These are phyloP conservation scores for Drosophila meridionalis DNA, from an alignment of 2,888 invertebrate genomes.

Conservation along the genomic window DNA sequence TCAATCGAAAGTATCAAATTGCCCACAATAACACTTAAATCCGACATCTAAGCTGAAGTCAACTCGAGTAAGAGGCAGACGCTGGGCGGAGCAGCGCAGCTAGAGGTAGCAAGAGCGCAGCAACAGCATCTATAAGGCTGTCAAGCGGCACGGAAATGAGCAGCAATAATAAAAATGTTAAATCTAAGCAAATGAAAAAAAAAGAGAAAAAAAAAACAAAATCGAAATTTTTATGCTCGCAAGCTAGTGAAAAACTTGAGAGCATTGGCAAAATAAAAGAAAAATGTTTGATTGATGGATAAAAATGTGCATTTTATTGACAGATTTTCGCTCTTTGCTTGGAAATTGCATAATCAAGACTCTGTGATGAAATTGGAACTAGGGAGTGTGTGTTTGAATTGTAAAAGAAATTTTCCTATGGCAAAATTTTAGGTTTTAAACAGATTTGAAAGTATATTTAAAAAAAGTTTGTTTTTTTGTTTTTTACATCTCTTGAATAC, in stretches of 20 bases:
- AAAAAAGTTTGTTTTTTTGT: no score
- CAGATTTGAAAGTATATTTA: no score
- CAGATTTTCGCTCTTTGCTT: conserved; percentile 17
- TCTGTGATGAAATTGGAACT: neutral
- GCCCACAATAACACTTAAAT: conserved; percentile 83
- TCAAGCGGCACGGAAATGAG: conserved; percentile 60
- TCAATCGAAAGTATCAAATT: conserved; percentile 83
- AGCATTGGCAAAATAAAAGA: conserved; percentile 15
- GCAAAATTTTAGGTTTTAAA: no score
- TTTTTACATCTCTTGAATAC: no score
- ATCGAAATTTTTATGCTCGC: conserved; percentile 12
- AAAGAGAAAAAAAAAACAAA: neutral
- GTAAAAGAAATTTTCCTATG: neutral
- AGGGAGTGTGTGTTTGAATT: neutral
- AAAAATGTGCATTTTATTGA: conserved; percentile 36
- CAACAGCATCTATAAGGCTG: conserved; percentile 21
- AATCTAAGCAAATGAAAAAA: conserved; percentile 24
- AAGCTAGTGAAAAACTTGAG: conserved; percentile 20
- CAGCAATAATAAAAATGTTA: conserved; percentile 69
- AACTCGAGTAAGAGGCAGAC: conserved; percentile 41
- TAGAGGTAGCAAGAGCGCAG: neutral
- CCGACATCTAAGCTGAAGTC: conserved; percentile 71
- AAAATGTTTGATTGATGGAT: conserved; percentile 29
- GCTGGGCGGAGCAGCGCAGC: conserved; percentile 2
- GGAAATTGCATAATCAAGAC: conserved; percentile 13